A percentile compares a stretch with the other conserved stretches of the same genome.
These are phyloP conservation scores for Gymnocypris eckloni DNA, from an alignment of 2,797 vertebrate species.

Conservation along the genomic window DNA sequence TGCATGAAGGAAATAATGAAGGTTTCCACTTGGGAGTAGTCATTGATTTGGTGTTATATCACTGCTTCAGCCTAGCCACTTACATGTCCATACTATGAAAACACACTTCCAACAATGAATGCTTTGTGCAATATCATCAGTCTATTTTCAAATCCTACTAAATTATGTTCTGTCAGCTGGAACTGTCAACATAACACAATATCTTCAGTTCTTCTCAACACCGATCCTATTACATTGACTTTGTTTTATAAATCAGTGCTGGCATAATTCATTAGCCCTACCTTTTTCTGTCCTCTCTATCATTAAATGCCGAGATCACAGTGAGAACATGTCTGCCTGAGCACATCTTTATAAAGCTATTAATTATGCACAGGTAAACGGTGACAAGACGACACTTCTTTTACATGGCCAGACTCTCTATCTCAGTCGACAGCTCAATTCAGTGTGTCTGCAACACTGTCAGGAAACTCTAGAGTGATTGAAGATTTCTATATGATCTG, in stretches of 20 bases:
- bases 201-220: slow-evolving; percentile 6
- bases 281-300: neutral
- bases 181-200: slow-evolving; percentile 18
- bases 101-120: neutral
- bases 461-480: slow-evolving; percentile 30
- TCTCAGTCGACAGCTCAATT: neutral
- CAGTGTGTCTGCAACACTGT: slow-evolving; percentile 11
- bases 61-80: neutral
- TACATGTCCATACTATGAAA: neutral
- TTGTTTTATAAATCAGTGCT: slow-evolving; percentile 10
- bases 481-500: slow-evolving; percentile 7
- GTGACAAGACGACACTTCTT: neutral
- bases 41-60: slow-evolving; percentile 17
- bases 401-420: slow-evolving; percentile 9
- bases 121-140: slow-evolving; percentile 6
- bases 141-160: slow-evolving; percentile 19
- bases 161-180: slow-evolving; percentile 17
- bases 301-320: slow-evolving; percentile 23
- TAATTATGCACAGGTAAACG: slow-evolving; percentile 32
- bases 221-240: slow-evolving; percentile 17
- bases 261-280: slow-evolving; percentile 3
- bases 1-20: neutral
- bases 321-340: neutral
- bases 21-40: slow-evolving; percentile 13
- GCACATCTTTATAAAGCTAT: slow-evolving; percentile 19